Evolutionary conservation across 2,113 vertebrate genomes (phyloP).

Genomic region (Mohoua ochrocephala): DNA sequence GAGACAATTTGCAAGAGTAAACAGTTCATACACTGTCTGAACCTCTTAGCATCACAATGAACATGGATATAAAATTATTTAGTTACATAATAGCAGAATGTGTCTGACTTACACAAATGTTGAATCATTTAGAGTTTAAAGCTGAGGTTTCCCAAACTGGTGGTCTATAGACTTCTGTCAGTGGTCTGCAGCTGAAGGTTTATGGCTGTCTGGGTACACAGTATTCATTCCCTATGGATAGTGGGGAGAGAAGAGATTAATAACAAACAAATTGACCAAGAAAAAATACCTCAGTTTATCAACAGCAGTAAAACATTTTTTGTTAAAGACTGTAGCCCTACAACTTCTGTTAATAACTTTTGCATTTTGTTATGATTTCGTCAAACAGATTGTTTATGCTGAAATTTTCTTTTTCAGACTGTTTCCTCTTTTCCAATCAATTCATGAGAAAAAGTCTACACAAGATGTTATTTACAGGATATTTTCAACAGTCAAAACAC

Average conservation of each 20-base stretch:
- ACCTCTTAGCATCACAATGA: not conserved
- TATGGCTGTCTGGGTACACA: not conserved
- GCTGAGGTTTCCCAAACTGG: not conserved
- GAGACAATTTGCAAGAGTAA: not conserved
- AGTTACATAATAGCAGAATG: not conserved
- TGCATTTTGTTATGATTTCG: not conserved
- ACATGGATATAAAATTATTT: not conserved
- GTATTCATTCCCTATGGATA: not conserved
- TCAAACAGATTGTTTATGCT: not conserved
- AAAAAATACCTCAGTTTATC: not conserved
- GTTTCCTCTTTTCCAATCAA: not conserved
- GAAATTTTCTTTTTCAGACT: not conserved
- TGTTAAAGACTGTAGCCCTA: not conserved
- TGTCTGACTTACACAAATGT: slow-evolving; percentile 1
- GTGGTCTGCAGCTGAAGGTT: not conserved
- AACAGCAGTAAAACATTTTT: not conserved
- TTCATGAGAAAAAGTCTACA: not conserved
- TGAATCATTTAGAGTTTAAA: not conserved
- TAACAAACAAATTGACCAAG: not conserved
- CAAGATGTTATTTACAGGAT: not conserved
- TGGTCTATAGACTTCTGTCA: not conserved
- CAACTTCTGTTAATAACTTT: not conserved
- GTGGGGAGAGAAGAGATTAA: not conserved
- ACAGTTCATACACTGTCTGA: not conserved
- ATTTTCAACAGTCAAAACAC: not conserved